A percentile compares a stretch with the other conserved stretches of the same genome.
Evolutionary conservation across 2,888 invertebrate species (phyloP).

Genomic region (Ethmia dodecea): DNA sequence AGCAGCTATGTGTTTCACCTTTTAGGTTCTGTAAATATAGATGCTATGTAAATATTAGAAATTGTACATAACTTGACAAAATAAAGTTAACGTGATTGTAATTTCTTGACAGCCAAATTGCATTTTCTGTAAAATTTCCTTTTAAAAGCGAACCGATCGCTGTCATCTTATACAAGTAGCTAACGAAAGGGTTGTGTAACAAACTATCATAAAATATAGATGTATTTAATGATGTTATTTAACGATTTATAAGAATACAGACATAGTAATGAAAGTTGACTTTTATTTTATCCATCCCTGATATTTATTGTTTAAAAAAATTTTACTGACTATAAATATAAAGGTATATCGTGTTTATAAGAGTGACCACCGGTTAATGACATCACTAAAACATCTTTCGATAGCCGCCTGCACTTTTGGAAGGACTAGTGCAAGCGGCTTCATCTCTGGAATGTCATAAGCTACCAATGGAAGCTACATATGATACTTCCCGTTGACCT

Average conservation of each 20-base stretch:
- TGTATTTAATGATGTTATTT: conserved; percentile 61
- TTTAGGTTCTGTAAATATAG: conserved; percentile 25
- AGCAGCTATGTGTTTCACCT: conserved; percentile 41
- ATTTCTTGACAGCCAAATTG: conserved; percentile 48
- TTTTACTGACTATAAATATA: too few species aligned
- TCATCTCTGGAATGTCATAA: too few species aligned
- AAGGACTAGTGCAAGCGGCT: too few species aligned
- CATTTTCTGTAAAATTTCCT: conserved; percentile 31
- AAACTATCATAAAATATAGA: conserved; percentile 67
- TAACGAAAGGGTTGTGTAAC: conserved; percentile 71
- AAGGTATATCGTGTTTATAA: too few species aligned
- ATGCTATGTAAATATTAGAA: conserved; percentile 37
- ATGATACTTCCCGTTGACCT: too few species aligned
- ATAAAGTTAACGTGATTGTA: conserved; percentile 33
- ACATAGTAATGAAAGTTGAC: conserved; percentile 45
- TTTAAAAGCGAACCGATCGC: conserved; percentile 27
- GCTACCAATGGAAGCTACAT: too few species aligned
- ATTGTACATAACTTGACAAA: conserved; percentile 32
- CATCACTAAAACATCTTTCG: too few species aligned
- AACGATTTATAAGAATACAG: conserved; percentile 60
- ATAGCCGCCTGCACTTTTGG: too few species aligned
- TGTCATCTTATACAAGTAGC: conserved; percentile 47
- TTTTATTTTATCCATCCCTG: conserved; percentile 21
- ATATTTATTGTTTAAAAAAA: too few species aligned
- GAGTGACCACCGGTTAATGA: too few species aligned